A percentile compares a stretch with the other conserved stretches of the same genome.
phyloP scores from a whole-genome alignment of 2,113 vertebrate species.

The Dromiciops gliroides region DNA sequence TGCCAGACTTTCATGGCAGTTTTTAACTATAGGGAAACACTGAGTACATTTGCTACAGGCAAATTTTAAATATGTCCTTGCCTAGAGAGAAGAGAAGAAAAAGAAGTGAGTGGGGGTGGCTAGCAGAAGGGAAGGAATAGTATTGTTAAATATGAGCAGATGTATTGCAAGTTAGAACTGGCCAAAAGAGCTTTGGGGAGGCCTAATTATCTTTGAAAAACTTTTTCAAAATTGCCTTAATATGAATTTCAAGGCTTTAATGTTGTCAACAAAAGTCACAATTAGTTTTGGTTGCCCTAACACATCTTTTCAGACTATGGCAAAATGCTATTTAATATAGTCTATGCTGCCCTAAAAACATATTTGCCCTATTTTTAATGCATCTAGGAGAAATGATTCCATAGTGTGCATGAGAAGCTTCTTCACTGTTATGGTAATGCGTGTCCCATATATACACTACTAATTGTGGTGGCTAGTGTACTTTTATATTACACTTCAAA shows the following conservation, averaged over 20 bases:
- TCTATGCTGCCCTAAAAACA: neutral
- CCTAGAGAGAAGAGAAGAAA: neutral
- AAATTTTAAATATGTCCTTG: conserved; percentile 36
- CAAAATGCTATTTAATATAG: neutral
- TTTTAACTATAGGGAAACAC: neutral
- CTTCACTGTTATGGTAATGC: neutral
- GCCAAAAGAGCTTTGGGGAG: neutral
- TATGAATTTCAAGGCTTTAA: neutral
- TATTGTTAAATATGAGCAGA: neutral
- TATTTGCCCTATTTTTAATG: neutral
- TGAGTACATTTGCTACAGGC: neutral
- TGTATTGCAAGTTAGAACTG: fast-evolving
- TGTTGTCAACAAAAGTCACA: neutral
- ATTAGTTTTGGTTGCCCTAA: neutral
- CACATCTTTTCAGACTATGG: neutral
- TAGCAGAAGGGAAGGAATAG: neutral
- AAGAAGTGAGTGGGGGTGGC: neutral
- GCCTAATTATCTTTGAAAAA: neutral
- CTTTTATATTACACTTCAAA: neutral
- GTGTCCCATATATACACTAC: neutral
- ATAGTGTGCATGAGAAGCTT: neutral
- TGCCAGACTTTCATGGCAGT: neutral
- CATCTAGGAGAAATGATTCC: neutral
- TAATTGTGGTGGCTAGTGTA: neutral
- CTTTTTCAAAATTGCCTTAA: neutral